phyloP scores from a whole-genome alignment of 2,797 vertebrate species.

The Aselliscus stoliczkanus region DNA sequence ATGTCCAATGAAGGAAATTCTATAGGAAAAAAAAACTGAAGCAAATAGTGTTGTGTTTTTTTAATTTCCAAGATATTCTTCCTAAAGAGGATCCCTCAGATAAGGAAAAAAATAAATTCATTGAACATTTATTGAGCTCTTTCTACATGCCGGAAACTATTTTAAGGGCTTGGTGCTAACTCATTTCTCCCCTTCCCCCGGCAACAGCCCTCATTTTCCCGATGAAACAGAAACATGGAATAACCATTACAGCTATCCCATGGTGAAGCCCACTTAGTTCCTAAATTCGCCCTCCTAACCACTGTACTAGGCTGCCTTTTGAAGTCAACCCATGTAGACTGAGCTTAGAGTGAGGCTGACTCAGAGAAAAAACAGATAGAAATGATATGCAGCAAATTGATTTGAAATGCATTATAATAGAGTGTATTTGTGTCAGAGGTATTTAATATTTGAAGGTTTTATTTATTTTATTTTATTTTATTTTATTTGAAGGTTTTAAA shows the following conservation, averaged over 20 bases:
- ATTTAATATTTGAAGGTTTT: neutral
- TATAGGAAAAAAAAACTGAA: neutral
- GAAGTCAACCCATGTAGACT: too few species aligned
- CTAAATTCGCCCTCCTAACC: neutral
- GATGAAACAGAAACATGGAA: neutral
- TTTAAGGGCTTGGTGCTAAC: neutral
- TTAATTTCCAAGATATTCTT: neutral
- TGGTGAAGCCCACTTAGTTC: neutral
- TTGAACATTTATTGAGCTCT: neutral
- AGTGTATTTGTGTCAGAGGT: neutral
- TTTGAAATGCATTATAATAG: neutral
- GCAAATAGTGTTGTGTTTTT: neutral
- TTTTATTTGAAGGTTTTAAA: neutral
- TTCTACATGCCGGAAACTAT: neutral
- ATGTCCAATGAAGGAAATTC: slow-evolving; percentile 8
- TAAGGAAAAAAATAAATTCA: neutral
- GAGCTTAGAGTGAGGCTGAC: neutral
- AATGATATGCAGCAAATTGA: neutral
- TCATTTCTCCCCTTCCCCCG: too few species aligned
- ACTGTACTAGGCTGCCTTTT: neutral
- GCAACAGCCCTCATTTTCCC: neutral
- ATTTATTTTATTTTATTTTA: neutral
- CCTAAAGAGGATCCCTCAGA: neutral
- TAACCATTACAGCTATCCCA: too few species aligned
- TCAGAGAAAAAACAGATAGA: neutral